Conservation (phyloP, 2,888 invertebrate species). For the Eustalomyia histrio region DNA sequence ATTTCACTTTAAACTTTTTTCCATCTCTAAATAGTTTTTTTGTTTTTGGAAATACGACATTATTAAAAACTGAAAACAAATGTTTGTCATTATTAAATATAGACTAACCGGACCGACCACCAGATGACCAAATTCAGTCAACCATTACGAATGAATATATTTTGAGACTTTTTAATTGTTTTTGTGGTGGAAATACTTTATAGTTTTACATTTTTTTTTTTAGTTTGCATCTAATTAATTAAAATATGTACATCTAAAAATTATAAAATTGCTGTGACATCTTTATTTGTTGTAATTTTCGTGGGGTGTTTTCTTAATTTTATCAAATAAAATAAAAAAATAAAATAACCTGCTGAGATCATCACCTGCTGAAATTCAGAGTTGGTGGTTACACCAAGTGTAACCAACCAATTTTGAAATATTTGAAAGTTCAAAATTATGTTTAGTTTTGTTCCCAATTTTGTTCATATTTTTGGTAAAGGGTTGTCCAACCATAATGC, state of each 20-base stretch:
- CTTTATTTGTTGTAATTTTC: not conserved
- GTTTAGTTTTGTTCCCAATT: not conserved
- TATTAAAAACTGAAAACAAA: not conserved
- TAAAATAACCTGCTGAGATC: constrained; percentile 8
- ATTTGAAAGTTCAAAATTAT: not conserved
- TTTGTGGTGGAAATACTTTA: not conserved
- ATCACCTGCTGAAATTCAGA: not conserved
- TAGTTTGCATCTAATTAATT: not conserved
- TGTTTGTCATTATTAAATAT: not conserved
- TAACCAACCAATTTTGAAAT: not conserved
- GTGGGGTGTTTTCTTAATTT: not conserved
- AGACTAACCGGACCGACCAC: not conserved
- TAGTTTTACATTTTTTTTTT: not conserved
- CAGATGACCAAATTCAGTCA: constrained; percentile 1
- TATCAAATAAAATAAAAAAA: not conserved
- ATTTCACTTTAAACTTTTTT: not conserved
- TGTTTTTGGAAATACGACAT: not conserved
- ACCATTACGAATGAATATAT: constrained; percentile 7
- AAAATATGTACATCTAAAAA: not conserved
- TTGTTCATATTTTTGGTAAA: too few species aligned
- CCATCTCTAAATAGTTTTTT: not conserved
- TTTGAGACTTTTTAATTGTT: not conserved
- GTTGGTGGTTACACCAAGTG: constrained; percentile 10
- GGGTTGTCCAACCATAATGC: too few species aligned
- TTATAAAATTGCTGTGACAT: constrained; percentile 5